These are phyloP conservation scores for Lasioglossum albipes DNA, from an alignment of 1,140 invertebrate genomes.

Conservation along the genomic window DNA sequence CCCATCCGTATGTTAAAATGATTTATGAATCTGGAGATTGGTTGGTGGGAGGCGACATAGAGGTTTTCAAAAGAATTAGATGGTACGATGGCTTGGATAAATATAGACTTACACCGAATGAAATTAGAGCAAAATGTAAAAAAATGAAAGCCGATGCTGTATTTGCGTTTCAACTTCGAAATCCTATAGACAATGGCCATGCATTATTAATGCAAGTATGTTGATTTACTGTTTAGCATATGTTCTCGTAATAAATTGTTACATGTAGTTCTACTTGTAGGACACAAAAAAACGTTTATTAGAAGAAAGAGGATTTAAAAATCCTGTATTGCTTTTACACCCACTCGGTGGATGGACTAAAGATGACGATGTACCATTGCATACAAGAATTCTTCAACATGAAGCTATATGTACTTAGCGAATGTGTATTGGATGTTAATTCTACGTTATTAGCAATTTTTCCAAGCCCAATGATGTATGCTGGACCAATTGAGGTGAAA, in stretches of 20 bases:
- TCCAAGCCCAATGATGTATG: conserved; percentile 99
- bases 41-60: conserved; percentile 95
- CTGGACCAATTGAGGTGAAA: conserved; percentile 95
- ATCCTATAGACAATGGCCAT: conserved; percentile 99
- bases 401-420: conserved; percentile 94
- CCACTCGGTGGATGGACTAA: conserved; percentile 99
- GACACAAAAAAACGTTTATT: conserved; percentile 93
- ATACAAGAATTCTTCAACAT: conserved; percentile 89
- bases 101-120: conserved; percentile 96
- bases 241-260: conserved; percentile 12
- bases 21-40: conserved; percentile 96
- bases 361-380: conserved; percentile 98
- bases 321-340: conserved; percentile 96
- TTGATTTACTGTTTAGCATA: conserved; percentile 5
- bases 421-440: conserved; percentile 90
- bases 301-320: conserved; percentile 91
- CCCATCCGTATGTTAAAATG: conserved; percentile 97
- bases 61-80: conserved; percentile 93
- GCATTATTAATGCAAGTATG: conserved; percentile 94
- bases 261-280: conserved; percentile 62
- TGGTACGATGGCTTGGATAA: conserved; percentile 98
- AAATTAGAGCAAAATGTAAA: conserved; percentile 91
- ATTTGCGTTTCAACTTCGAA: conserved; percentile 98
- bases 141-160: conserved; percentile 95
- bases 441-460: conserved; percentile 98